Percentiles rank a stretch among this genome's conserved stretches.
Conservation (phyloP, 2,113 vertebrate genomes). For the Notarius quadriscutis region DNA sequence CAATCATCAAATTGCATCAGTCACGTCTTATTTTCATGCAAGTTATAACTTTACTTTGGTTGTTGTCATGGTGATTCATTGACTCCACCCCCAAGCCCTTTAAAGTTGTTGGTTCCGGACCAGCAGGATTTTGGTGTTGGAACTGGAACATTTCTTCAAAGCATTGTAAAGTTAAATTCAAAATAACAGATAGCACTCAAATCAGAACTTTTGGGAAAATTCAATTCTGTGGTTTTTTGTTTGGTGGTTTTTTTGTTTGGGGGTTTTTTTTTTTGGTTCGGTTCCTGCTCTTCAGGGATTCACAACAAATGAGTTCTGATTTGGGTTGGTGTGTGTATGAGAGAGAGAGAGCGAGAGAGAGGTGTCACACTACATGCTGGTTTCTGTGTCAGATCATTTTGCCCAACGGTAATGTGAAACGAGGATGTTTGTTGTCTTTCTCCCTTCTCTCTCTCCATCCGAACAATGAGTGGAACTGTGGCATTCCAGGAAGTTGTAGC, state of each 20-base stretch:
- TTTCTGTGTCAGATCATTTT: not conserved
- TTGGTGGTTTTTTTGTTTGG: no score
- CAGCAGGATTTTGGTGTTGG: not conserved
- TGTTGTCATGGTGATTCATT: not conserved
- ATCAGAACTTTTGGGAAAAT: not conserved
- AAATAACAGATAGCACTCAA: not conserved
- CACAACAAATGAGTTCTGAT: not conserved
- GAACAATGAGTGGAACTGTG: constrained; percentile 31
- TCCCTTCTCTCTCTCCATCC: not conserved
- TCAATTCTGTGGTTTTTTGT: not conserved
- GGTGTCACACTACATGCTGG: not conserved
- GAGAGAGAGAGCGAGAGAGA: not conserved
- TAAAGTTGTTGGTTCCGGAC: not conserved
- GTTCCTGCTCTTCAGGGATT: not conserved
- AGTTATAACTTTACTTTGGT: not conserved
- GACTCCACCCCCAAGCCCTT: not conserved
- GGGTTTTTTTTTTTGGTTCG: no score
- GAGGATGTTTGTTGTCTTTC: constrained; percentile 21
- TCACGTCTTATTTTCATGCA: not conserved
- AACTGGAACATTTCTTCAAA: not conserved
- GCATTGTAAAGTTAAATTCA: not conserved
- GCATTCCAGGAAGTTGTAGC: constrained; percentile 44
- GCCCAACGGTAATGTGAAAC: not conserved
- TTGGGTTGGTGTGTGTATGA: not conserved
- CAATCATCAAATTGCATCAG: not conserved